These are phyloP conservation scores for Chlamydotis undulata DNA, from an alignment of 2,113 vertebrate genomes.

Conservation along the genomic window DNA sequence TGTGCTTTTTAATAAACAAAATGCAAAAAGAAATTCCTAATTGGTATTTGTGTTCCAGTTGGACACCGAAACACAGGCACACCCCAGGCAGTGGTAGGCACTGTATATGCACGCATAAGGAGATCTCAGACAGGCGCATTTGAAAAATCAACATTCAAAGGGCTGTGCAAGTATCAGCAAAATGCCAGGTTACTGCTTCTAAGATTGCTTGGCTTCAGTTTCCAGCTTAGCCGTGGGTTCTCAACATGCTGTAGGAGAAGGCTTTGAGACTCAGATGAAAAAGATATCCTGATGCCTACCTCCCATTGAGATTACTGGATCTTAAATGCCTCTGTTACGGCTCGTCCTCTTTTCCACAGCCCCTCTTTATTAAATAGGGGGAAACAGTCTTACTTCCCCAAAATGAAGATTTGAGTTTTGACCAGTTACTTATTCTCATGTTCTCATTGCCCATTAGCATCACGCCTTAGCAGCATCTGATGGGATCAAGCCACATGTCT, in stretches of 20 bases:
- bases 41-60: neutral
- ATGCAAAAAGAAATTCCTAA: neutral
- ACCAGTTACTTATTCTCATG: neutral
- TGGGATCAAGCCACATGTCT: accelerated
- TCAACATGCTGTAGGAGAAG: neutral
- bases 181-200: neutral
- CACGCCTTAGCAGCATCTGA: neutral
- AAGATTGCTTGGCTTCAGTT: neutral
- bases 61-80: neutral
- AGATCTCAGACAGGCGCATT: neutral
- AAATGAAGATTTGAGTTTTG: neutral
- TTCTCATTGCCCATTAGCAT: neutral
- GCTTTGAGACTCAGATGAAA: neutral
- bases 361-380: neutral
- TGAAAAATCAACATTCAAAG: neutral
- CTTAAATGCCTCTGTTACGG: neutral
- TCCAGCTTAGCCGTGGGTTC: neutral
- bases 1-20: neutral
- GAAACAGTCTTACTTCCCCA: neutral
- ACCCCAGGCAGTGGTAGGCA: too few relatives aligned
- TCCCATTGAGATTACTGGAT: neutral
- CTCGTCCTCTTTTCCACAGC: neutral
- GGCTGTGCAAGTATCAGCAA: neutral
- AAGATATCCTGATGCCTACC: neutral
- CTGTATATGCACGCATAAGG: accelerated